These are phyloP conservation scores for Dasypogon diadema DNA, from an alignment of 2,888 invertebrate genomes.

Conservation along the genomic window DNA sequence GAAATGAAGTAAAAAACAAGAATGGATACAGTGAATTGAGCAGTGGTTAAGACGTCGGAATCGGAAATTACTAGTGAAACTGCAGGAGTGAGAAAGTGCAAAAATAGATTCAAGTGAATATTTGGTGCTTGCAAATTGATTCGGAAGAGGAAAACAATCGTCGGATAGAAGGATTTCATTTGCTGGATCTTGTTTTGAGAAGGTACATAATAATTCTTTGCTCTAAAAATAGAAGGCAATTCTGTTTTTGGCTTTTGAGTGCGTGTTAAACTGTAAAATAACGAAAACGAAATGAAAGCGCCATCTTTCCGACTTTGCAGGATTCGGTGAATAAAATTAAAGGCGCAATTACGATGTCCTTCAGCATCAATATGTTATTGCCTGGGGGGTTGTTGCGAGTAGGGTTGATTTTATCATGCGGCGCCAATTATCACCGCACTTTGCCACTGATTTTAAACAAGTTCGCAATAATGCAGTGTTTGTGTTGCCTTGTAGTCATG, in stretches of 20 bases:
- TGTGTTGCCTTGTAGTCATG: background rate
- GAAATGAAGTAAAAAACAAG: slow-evolving; percentile 15
- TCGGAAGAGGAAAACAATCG: background rate
- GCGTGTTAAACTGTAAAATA: slow-evolving; percentile 35
- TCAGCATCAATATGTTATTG: slow-evolving; percentile 27
- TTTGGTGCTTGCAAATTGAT: no score
- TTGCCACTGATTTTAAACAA: background rate
- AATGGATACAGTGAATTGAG: slow-evolving; percentile 31
- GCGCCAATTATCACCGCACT: background rate
- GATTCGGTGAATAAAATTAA: no score
- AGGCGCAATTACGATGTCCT: slow-evolving; percentile 9
- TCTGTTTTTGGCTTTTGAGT: no score
- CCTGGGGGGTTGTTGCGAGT: background rate
- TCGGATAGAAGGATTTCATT: slow-evolving; percentile 32
- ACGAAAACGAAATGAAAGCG: slow-evolving; percentile 19
- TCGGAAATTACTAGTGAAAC: slow-evolving; percentile 3
- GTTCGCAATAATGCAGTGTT: background rate
- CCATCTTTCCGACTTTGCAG: background rate
- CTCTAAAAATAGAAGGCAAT: background rate
- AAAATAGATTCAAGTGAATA: background rate
- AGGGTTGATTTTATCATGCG: background rate
- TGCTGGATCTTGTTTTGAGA: slow-evolving; percentile 1
- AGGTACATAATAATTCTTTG: slow-evolving; percentile 29
- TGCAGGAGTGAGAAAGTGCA: no score
- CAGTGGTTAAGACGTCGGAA: background rate